phyloP scores from a whole-genome alignment of 2,888 invertebrate genomes.

The Caenorhabditis virilis region DNA sequence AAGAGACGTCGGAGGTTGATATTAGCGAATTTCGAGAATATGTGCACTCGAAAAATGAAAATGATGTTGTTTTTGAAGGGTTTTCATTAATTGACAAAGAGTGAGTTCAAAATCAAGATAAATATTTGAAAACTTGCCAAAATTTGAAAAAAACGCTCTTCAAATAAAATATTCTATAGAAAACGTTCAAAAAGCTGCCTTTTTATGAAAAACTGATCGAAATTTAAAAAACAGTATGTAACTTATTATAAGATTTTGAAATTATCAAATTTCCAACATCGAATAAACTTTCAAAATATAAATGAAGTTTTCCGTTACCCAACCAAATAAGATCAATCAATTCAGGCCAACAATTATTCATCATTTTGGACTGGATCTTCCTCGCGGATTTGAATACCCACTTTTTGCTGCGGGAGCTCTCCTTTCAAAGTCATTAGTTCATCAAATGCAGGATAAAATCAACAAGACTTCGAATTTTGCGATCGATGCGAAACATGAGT shows the following conservation, averaged over 20 bases:
- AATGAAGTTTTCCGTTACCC: too few relatives aligned
- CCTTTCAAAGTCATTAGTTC: conserved; percentile 8
- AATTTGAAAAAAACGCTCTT: too few relatives aligned
- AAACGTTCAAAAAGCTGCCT: too few relatives aligned
- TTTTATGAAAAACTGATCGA: neutral
- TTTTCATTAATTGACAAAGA: conserved; percentile 44
- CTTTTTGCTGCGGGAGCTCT: conserved; percentile 18
- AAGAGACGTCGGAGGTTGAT: conserved; percentile 17
- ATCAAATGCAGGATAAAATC: neutral
- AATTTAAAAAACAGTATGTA: neutral
- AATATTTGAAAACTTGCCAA: too few relatives aligned
- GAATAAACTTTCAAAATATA: too few relatives aligned
- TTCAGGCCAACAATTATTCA: conserved; percentile 86
- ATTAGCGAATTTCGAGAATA: conserved; percentile 6
- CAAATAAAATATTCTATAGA: too few relatives aligned
- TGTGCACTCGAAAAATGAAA: neutral
- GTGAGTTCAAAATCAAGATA: conserved; percentile 74
- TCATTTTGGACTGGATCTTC: conserved; percentile 78
- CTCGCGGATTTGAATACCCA: conserved; percentile 24
- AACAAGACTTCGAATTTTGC: conserved; percentile 74
- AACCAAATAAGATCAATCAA: too few relatives aligned
- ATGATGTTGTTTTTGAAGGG: conserved; percentile 29
- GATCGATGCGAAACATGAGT: conserved; percentile 79
- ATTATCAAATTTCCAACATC: too few relatives aligned
- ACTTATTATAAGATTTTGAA: too few relatives aligned